Percentiles rank a stretch among this genome's conserved stretches.
Evolutionary conservation across 1,140 invertebrate genomes (phyloP).

Genomic region (Pemphigus obesinymphae): DNA sequence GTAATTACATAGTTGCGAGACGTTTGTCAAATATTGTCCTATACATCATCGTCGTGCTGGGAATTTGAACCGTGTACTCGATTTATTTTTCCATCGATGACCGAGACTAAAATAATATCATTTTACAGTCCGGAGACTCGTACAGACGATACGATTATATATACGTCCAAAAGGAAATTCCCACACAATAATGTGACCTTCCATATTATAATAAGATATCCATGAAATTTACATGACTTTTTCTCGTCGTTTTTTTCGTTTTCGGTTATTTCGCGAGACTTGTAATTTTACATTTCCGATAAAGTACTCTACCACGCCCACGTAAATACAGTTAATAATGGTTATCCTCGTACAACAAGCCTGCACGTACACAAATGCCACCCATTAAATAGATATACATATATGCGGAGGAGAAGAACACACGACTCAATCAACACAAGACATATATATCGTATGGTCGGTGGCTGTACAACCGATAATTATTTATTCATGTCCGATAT

Average conservation of each 20-base stretch:
- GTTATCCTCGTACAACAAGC: constrained; percentile 3
- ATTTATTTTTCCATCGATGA: background rate
- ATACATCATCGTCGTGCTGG: background rate
- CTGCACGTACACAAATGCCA: background rate
- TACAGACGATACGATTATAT: constrained; percentile 6
- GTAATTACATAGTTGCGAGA: too few species aligned
- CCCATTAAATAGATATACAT: background rate
- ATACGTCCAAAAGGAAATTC: background rate
- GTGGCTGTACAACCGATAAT: constrained; percentile 15
- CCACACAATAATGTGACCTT: constrained; percentile 25
- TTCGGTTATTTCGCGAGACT: constrained; percentile 22
- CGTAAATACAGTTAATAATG: constrained; percentile 33
- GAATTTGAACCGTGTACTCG: background rate
- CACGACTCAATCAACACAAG: constrained; percentile 7
- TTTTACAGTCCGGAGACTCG: background rate
- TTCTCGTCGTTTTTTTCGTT: background rate
- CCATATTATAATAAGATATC: constrained; percentile 22
- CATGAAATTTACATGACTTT: background rate
- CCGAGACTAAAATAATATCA: background rate
- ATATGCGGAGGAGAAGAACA: background rate
- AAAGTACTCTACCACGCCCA: constrained; percentile 10
- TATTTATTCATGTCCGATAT: constrained; percentile 11
- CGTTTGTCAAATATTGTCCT: background rate
- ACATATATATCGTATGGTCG: background rate
- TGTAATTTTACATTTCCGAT: constrained; percentile 31